These are phyloP conservation scores for Cryptocheilus praepositus DNA, from an alignment of 2,888 invertebrate species.

Conservation along the genomic window DNA sequence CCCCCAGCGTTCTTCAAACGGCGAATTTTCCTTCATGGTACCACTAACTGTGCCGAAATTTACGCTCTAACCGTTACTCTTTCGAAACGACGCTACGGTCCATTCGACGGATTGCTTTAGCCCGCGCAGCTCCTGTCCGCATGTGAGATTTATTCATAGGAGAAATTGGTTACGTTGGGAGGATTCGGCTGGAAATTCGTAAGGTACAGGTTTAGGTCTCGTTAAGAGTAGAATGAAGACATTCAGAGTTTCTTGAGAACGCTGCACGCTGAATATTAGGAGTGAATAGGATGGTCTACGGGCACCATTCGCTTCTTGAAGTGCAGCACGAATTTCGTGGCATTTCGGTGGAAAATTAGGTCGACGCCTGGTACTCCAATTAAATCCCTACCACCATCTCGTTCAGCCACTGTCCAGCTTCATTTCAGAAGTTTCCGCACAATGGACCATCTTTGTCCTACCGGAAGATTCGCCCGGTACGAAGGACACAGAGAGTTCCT, in stretches of 20 bases:
- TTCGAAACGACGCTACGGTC: too few relatives aligned
- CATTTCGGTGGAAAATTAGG: conserved; percentile 50
- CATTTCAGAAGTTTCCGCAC: conserved; percentile 55
- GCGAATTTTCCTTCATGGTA: too few relatives aligned
- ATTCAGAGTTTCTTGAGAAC: neutral
- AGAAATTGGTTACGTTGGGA: too few relatives aligned
- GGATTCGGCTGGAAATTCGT: too few relatives aligned
- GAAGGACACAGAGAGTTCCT: conserved; percentile 49
- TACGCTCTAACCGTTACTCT: too few relatives aligned
- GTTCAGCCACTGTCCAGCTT: conserved; percentile 55
- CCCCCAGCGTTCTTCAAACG: neutral
- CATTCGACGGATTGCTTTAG: too few relatives aligned
- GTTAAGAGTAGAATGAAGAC: too few relatives aligned
- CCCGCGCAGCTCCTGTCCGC: too few relatives aligned
- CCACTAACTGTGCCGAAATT: too few relatives aligned
- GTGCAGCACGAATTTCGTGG: conserved; percentile 42
- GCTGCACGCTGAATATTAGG: conserved; percentile 34
- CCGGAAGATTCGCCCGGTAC: conserved; percentile 49
- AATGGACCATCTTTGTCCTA: conserved; percentile 50
- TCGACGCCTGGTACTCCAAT: conserved; percentile 56
- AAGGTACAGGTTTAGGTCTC: too few relatives aligned
- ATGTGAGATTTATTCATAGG: too few relatives aligned
- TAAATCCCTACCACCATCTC: conserved; percentile 47
- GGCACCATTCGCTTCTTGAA: conserved; percentile 45
- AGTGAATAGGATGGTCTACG: conserved; percentile 43